These are phyloP conservation scores for Sciurus carolinensis DNA, from an alignment of 2,797 vertebrate species.

Conservation along the genomic window DNA sequence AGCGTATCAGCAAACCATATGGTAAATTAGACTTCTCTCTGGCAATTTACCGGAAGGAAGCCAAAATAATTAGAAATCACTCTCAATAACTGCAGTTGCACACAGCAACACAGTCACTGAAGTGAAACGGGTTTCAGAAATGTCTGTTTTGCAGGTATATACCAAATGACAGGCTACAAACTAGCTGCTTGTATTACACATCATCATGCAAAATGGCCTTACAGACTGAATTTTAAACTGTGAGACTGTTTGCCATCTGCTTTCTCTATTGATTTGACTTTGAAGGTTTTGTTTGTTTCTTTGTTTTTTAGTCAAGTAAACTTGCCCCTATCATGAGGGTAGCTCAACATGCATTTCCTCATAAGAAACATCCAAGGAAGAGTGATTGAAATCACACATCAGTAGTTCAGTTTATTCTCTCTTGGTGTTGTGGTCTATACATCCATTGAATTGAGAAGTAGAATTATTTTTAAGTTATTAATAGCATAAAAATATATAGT, in stretches of 20 bases:
- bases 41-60: constrained; percentile 66
- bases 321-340: not conserved
- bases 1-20: constrained; percentile 69
- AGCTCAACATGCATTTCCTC: not conserved
- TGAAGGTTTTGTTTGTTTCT: constrained; percentile 11
- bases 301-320: constrained; percentile 33
- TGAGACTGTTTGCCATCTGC: not conserved
- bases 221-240: constrained; percentile 13
- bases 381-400: not conserved
- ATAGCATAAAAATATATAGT: not conserved
- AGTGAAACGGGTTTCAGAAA: constrained; percentile 61
- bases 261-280: constrained; percentile 33
- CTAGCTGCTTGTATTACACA: not conserved
- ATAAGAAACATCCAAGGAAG: not conserved
- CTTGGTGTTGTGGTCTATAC: not conserved
- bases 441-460: not conserved
- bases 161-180: constrained; percentile 46
- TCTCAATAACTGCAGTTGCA: constrained; percentile 55
- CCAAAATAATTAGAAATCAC: constrained; percentile 72
- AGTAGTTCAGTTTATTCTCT: not conserved
- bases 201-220: constrained; percentile 25
- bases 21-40: constrained; percentile 71
- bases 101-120: not conserved
- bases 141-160: constrained; percentile 46
- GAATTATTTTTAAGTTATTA: constrained; percentile 19